These are phyloP conservation scores for Amazona finschi DNA, from an alignment of 2,797 vertebrate species.

Conservation along the genomic window DNA sequence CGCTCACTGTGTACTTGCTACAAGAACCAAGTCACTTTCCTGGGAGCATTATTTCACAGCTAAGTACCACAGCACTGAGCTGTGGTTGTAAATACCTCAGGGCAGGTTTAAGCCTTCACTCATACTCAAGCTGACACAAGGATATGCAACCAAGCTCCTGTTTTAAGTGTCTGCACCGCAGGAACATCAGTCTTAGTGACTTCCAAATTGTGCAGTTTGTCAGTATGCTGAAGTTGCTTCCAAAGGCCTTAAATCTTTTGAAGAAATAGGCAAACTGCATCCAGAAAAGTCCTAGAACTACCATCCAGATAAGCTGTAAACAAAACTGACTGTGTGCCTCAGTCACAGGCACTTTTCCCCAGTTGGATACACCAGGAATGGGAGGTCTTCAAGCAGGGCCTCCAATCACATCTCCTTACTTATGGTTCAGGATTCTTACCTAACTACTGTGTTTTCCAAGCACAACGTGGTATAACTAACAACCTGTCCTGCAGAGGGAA, in stretches of 20 bases:
- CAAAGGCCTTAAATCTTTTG: neutral
- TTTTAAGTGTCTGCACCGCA: neutral
- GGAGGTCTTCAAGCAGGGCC: neutral
- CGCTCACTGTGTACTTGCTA: neutral
- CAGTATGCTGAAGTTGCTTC: neutral
- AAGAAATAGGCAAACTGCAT: neutral
- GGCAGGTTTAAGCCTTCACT: neutral
- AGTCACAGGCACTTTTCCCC: neutral
- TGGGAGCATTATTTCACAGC: constrained; percentile 12
- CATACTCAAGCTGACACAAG: neutral
- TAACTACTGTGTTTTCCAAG: neutral
- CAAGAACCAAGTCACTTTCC: constrained; percentile 29
- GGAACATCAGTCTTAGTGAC: neutral
- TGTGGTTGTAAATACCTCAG: neutral
- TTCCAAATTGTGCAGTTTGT: neutral
- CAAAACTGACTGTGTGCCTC: neutral
- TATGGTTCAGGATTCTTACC: neutral
- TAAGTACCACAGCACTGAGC: neutral
- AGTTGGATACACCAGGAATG: neutral
- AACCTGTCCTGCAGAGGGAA: neutral
- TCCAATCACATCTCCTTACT: neutral
- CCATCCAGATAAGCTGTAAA: neutral
- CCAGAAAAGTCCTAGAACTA: neutral
- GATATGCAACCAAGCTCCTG: neutral
- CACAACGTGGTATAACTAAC: neutral